Evolutionary conservation across 2,888 invertebrate species (phyloP), one percentile per base, ranked within the genome.

Genomic region (Caenorhabditis afra): DNA sequence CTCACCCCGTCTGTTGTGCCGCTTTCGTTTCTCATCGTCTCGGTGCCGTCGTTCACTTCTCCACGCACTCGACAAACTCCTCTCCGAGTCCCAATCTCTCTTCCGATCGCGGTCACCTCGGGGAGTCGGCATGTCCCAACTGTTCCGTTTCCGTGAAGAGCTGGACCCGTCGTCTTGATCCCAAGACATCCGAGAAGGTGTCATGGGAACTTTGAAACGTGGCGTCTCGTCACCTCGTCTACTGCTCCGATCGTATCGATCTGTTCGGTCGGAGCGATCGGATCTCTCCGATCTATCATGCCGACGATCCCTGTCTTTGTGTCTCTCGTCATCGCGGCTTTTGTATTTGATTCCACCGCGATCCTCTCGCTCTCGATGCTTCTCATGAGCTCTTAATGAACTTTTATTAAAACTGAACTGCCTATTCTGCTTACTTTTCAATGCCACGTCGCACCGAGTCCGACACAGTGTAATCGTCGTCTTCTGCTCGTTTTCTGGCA

Each of bases 111-210:
- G 35, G 1, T 68, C 70, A 7, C 78, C 70, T 59, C 77, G 80
- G 0, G 96, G 97, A 0, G 96, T 96, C 0, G 96, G 96, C 90
- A 95, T 94, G 91, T 97, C 97, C 97, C 97, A 97, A 62, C 94
- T 93, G 0, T 68, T 65, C n/a, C 64, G 52, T 50, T 73, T 75
- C 39, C 74, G 73, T 29, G 75, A 47, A 5, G 66, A 59, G 7
- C 62, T 65, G 35, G 73, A 61, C n/a, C 82, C 80, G 23, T 88
- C 88, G 8, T 85, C 87, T 29, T 29, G 29, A 37, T 90, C 90
- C 90, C 90, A 90, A 1, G 61, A 45, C 14, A 83, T 77, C 20
- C 83, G 74, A 0, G 86, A 87, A 0, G 90, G 90, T 1, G 90
- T 90, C 53, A 85, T 79, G 0, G 88, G 88, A 4, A 81, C 82